A percentile compares a stretch with the other conserved stretches of the same genome.
These are phyloP conservation scores for Chondrilla cf. caribensis DNA, from an alignment of 37 sponge, comb jelly and placozoan genomes.

Conservation along the genomic window DNA sequence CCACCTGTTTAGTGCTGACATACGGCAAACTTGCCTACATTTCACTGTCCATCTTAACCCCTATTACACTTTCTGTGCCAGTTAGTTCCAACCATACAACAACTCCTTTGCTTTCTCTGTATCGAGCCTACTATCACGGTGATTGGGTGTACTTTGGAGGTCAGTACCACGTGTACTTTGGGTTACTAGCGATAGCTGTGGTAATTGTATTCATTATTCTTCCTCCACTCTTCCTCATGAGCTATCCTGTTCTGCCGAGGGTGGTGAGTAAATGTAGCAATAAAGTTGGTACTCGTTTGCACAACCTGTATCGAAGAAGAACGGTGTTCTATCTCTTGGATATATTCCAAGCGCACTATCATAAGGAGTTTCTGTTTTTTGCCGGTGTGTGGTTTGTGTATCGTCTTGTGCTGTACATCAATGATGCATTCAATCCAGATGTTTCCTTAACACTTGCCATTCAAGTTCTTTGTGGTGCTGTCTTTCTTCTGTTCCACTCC, in stretches of 20 bases:
- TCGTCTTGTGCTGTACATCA: slow-evolving; percentile 5
- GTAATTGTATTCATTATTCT: neutral
- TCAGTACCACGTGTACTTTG: neutral
- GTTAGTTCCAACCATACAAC: neutral
- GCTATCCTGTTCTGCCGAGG: neutral
- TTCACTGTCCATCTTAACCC: neutral
- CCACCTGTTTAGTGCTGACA: neutral
- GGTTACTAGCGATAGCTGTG: neutral
- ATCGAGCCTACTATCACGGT: neutral
- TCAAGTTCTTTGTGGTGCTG: neutral
- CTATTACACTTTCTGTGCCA: neutral
- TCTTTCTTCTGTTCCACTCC: neutral
- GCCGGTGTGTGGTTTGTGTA: slow-evolving; percentile 14
- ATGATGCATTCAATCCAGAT: neutral
- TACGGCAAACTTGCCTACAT: neutral
- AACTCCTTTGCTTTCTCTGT: neutral
- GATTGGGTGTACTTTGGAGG: slow-evolving; percentile 1
- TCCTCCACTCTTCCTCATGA: neutral
- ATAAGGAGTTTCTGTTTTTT: neutral
- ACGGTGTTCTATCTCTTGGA: neutral
- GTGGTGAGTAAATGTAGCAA: neutral
- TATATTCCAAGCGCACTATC: slow-evolving; percentile 7
- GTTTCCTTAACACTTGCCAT: neutral
- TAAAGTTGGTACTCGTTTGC: neutral
- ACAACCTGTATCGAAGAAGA: neutral